Evolutionary conservation across 2,113 vertebrate genomes (phyloP).

Genomic region (Conger conger): DNA sequence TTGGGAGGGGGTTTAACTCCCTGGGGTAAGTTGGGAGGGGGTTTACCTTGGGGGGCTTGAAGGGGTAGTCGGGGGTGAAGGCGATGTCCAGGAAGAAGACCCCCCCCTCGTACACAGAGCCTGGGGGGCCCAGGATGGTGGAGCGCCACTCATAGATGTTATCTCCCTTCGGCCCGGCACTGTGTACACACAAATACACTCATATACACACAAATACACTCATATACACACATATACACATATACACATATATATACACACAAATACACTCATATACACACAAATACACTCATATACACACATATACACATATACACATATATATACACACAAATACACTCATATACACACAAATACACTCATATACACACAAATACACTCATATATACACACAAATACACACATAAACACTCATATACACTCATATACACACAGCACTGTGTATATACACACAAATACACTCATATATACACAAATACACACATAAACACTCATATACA

Average conservation of each 20-base stretch:
- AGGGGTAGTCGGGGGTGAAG: conserved; percentile 97
- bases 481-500: too few species aligned
- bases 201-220: neutral
- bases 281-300: neutral
- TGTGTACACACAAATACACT: conserved; percentile 48
- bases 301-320: conserved; percentile 5
- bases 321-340: neutral
- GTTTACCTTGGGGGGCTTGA: conserved; percentile 96
- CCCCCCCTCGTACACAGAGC: conserved; percentile 94
- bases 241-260: neutral
- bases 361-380: neutral
- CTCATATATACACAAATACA: too few species aligned
- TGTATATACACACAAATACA: too few species aligned
- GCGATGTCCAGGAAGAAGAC: conserved; percentile 97
- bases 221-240: neutral
- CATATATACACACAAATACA: too few species aligned
- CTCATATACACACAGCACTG: neutral
- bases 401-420: neutral
- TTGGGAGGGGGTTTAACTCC: too few species aligned
- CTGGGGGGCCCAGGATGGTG: conserved; percentile 93
- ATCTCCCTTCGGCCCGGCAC: conserved; percentile 94
- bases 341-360: conserved; percentile 2
- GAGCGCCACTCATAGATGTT: conserved; percentile 99
- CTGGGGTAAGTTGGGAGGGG: neutral
- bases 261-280: conserved; percentile 12